Percentiles rank a stretch among this genome's conserved stretches.
These are phyloP conservation scores for Vireo griseus DNA, from an alignment of 2,797 vertebrate genomes.

Conservation along the genomic window DNA sequence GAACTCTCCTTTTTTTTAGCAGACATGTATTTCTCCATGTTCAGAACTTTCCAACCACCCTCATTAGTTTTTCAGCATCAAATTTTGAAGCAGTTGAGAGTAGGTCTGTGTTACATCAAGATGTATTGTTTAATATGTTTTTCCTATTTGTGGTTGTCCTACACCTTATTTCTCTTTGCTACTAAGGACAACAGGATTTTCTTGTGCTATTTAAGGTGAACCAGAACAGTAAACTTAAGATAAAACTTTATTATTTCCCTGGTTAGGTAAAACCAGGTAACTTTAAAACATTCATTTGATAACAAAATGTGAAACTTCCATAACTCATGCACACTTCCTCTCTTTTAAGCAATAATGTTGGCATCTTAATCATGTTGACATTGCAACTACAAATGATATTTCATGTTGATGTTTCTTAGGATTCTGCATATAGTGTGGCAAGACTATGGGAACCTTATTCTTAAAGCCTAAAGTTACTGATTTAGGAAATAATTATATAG, in stretches of 20 bases:
- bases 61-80: background rate
- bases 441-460: background rate
- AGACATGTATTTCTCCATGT: background rate
- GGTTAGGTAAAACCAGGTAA: background rate
- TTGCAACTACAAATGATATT: background rate
- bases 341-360: background rate
- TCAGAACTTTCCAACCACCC: background rate
- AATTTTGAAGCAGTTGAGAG: background rate
- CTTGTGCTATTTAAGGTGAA: background rate
- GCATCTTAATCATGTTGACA: background rate
- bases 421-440: background rate
- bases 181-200: background rate
- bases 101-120: background rate
- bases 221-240: background rate
- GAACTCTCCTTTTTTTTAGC: background rate
- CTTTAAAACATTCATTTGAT: background rate
- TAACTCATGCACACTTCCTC: background rate
- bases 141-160: background rate
- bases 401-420: background rate
- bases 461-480: background rate
- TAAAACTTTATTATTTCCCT: background rate
- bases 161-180: background rate
- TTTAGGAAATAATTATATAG: background rate
- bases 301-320: background rate
- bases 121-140: background rate